Base-by-base conservation (phyloP, 2,113 vertebrate species). In the Chionodraco myersi region DNA sequence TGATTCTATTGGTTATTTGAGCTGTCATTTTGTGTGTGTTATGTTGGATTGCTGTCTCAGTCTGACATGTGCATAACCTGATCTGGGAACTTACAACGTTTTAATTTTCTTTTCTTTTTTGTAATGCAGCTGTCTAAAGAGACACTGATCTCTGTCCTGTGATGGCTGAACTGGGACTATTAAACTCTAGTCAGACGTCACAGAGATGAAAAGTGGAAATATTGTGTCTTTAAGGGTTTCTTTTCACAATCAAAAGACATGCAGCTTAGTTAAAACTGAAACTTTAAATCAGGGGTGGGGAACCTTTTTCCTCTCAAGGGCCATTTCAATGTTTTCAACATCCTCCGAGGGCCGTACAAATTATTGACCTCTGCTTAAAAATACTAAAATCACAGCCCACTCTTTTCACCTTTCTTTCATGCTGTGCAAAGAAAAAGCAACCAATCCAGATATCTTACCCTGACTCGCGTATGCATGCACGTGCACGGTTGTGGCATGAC, bases 161-260 rank as follows among this genome's bases (percentile, higher is more conserved):
- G 59, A 74, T 78, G 47, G 23, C 21, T 82, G 69, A 66, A 61
- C 57, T 74, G 71, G 79, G 64, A 72, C 47, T 41, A 78, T 63
- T 64, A 47, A 78, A 44, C 26, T 77, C 26, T 52, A 63, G 23
- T 81, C 70, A 58, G 53, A 80, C 48, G 23, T 91, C 79, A 83
- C 30, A 47, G 41, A 70, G 4, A 34, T 10, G 34, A 66, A 70
- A 56, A 54, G 41, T 30, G 26, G 44, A 44, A 18, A 1, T 18
- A 36, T 74, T 34, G 10, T 14, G 48, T 66, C 41, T 60, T 63
- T 66, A 3, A 48, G 13, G 30, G 34, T 54, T 53, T 58, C 34
- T 1, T 62, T 7, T 23, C 58, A 14, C 13, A 58, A 4, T 41
- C 34, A 36, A 5, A 52, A 51, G 47, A 51, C 13, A 52, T 12